Evolutionary conservation across 2,888 invertebrate genomes (phyloP), one percentile per base, ranked within the genome.

Genomic region (Tholera decimalis): DNA sequence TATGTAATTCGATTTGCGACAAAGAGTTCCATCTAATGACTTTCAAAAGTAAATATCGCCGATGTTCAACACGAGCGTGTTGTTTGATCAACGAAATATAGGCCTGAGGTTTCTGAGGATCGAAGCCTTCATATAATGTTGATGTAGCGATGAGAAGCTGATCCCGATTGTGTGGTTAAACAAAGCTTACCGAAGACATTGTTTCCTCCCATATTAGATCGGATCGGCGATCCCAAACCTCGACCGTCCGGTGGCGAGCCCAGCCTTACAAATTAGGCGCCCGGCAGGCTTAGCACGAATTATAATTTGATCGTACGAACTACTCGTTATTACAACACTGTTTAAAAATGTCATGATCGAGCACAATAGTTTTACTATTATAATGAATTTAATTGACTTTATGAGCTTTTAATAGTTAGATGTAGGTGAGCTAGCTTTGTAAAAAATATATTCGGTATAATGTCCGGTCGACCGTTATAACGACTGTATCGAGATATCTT

Each of bases 301-400:
- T 57, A 65, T 75, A 74, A 57, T 66, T 58, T 59, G 33, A 35
- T 58, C 22, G 22, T 46, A 7, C 15, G 54, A 74, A 47, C 37
- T 46, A 49, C 28, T 74, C 59, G 30, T 35, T 57, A 59, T 18
- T 18, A 49, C 20, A 41, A 50, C 33, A 57, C 33, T 28, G 24
- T 58, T 67, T 55, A 13, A 30, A 46, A 51, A 50, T 49, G 28
- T 41, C 43, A 39, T 53, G 44, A 51, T 56, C 50, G 30, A 64
- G 33, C 63, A 49, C 39, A 46, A 28, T 61, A n/a, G 5, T 30
- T 37, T 59, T 50, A 54, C 61, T 61, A 64, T 59, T 58, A 30
- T 59, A 67, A 80, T 61, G 35, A 56, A 61, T 72, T 30, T 50
- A 67, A 80, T 72, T 77, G 77, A 35, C 51, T 58, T 20, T n/a